These are phyloP conservation scores for Ochropacha duplaris DNA, from an alignment of 2,888 invertebrate species.

Conservation along the genomic window DNA sequence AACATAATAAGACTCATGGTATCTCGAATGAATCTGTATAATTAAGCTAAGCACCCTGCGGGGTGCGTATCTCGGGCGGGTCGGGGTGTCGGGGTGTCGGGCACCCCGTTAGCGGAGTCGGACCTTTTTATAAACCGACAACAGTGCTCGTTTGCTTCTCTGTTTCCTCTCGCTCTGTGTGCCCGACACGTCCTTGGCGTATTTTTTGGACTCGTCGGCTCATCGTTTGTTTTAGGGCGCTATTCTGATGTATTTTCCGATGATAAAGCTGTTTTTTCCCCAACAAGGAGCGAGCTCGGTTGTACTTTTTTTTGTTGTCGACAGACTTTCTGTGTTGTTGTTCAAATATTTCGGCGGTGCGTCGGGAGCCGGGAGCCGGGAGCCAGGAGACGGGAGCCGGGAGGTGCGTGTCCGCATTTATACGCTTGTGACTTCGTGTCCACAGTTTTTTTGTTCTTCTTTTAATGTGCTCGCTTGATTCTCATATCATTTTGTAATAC, in stretches of 20 bases:
- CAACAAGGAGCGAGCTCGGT: conserved; percentile 16
- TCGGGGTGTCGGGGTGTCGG: neutral
- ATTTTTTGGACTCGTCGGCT: conserved; percentile 26
- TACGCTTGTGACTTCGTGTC: neutral
- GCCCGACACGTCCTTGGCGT: conserved; percentile 27
- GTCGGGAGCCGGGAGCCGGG: too few species aligned
- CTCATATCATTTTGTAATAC: neutral
- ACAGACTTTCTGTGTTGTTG: conserved; percentile 28
- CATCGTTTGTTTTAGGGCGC: conserved; percentile 40
- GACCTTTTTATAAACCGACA: conserved; percentile 12
- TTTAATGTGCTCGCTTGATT: neutral
- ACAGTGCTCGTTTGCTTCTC: conserved; percentile 7
- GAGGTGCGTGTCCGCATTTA: neutral
- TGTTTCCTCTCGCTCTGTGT: conserved; percentile 14
- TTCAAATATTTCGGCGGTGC: conserved; percentile 23
- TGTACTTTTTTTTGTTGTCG: conserved; percentile 23
- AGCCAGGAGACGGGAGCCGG: too few species aligned
- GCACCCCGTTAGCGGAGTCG: neutral
- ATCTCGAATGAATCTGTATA: neutral
- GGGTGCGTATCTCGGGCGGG: neutral
- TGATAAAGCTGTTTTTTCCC: conserved; percentile 40
- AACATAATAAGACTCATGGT: neutral
- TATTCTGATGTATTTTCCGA: conserved; percentile 37
- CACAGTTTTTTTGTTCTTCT: neutral
- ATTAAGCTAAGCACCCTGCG: neutral